A percentile compares a stretch with the other conserved stretches of the same genome.
phyloP scores from a whole-genome alignment of 2,113 vertebrate species.

The Benitochromis conjunctus region DNA sequence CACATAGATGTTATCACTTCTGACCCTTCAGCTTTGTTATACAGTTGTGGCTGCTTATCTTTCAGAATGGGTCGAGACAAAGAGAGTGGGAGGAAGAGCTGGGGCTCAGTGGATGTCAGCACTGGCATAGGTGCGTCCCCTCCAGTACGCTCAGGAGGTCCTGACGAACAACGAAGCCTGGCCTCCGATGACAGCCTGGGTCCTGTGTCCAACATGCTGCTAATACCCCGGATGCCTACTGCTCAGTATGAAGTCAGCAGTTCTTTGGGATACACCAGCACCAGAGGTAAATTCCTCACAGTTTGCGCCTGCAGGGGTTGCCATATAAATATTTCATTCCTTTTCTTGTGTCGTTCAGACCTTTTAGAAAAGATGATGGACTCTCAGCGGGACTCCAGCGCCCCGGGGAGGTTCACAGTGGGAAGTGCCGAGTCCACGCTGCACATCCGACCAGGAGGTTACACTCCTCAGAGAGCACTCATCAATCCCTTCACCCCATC shows the following conservation, averaged over 20 bases:
- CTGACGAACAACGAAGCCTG: slow-evolving; percentile 89
- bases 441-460: slow-evolving; percentile 86
- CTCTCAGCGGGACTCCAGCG: slow-evolving; percentile 89
- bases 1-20: neutral
- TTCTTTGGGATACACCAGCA: slow-evolving; percentile 94
- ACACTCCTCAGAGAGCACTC: slow-evolving; percentile 86
- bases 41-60: neutral
- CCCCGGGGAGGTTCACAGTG: slow-evolving; percentile 91
- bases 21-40: neutral
- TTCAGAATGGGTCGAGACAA: slow-evolving; percentile 78
- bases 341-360: slow-evolving; percentile 48
- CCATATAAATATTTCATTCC: neutral
- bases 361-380: slow-evolving; percentile 88
- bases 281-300: slow-evolving; percentile 78
- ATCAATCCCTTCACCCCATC: slow-evolving; percentile 97
- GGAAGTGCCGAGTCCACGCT: slow-evolving; percentile 94
- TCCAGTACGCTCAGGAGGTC: slow-evolving; percentile 69
- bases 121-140: slow-evolving; percentile 70
- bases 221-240: slow-evolving; percentile 84
- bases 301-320: neutral
- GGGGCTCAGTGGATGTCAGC: slow-evolving; percentile 81
- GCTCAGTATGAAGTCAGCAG: slow-evolving; percentile 97
- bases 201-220: slow-evolving; percentile 88
- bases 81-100: slow-evolving; percentile 87
- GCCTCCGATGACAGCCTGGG: slow-evolving; percentile 93